Conservation (phyloP, 2,113 vertebrate genomes). For the Anguilla japonica region DNA sequence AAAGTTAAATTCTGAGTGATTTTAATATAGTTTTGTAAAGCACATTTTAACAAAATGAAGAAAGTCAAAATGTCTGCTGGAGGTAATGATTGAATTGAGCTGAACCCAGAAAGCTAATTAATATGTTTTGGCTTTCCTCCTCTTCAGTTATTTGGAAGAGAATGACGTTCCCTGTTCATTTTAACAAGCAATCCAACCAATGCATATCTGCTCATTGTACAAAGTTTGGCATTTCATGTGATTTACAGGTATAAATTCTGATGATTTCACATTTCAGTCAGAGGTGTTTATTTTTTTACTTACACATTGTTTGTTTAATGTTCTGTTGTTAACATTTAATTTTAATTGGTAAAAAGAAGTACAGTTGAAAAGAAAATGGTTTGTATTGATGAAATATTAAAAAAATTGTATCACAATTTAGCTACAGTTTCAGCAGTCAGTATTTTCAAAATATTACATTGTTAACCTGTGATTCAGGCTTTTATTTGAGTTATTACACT, state of each 20-base stretch:
- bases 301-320: background rate
- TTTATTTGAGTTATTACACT: background rate
- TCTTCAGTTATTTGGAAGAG: background rate
- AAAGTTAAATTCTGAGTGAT: background rate
- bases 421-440: background rate
- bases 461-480: background rate
- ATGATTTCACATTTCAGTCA: no score
- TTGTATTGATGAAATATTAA: background rate
- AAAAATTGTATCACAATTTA: background rate
- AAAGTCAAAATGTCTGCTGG: background rate
- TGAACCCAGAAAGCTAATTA: background rate
- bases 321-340: background rate
- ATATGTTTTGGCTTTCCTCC: background rate
- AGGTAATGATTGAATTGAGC: background rate
- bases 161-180: background rate
- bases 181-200: no score
- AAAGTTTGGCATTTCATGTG: no score
- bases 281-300: background rate
- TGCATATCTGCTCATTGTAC: no score
- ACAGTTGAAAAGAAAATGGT: background rate
- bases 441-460: background rate
- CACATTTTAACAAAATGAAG: background rate
- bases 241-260: no score
- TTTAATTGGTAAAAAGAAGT: conserved; percentile 20
- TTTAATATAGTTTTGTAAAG: background rate